phyloP scores from a whole-genome alignment of 2,888 invertebrate species.

The Amphipyra berbera region DNA sequence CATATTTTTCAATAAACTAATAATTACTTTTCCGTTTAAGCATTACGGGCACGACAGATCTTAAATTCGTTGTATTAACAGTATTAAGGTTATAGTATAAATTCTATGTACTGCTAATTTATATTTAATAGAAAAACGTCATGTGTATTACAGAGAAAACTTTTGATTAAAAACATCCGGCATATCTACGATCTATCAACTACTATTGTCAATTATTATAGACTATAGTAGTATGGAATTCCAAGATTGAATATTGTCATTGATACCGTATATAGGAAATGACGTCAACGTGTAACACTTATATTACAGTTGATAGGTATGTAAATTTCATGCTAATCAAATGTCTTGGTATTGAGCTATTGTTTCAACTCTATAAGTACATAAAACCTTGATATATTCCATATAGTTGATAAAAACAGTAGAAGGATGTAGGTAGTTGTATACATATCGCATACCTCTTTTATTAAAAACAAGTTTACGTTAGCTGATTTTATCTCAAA shows the following conservation, averaged over 20 bases:
- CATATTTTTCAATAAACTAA: no score
- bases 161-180: constrained; percentile 10
- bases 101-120: no score
- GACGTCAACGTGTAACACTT: constrained; percentile 77
- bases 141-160: no score
- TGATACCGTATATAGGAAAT: constrained; percentile 71
- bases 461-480: neutral
- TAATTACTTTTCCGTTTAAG: no score
- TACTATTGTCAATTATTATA: no score
- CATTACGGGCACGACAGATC: no score
- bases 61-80: no score
- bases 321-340: constrained; percentile 69
- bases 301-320: constrained; percentile 55
- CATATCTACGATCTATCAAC: neutral
- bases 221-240: no score
- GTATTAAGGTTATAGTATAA: no score
- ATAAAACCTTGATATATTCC: constrained; percentile 44
- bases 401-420: constrained; percentile 25
- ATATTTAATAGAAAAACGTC: no score
- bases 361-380: constrained; percentile 37
- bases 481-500: no score
- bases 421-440: constrained; percentile 43
- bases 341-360: constrained; percentile 57
- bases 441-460: constrained; percentile 14
- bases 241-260: constrained; percentile 19